Evolutionary conservation across 2,888 invertebrate genomes (phyloP).

Genomic region (Limulus polyphemus): DNA sequence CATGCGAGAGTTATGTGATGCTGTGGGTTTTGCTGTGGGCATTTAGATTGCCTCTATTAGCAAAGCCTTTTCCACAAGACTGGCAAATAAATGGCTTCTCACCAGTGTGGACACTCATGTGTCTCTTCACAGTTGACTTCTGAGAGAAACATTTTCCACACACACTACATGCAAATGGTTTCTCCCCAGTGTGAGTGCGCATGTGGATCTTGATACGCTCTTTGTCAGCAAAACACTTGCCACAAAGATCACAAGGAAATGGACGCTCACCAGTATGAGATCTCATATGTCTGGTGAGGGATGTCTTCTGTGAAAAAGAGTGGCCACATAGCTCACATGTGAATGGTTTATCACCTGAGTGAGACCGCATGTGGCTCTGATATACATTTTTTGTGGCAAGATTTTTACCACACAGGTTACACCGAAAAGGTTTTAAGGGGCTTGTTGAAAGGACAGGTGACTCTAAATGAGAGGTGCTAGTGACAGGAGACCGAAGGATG

Average conservation of each 20-base stretch:
- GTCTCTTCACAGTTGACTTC: slow-evolving; percentile 29
- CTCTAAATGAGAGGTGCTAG: slow-evolving; percentile 3
- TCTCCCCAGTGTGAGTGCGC: slow-evolving; percentile 29
- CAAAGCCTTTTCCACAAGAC: slow-evolving; percentile 59
- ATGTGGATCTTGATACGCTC: slow-evolving; percentile 29
- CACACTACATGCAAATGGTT: slow-evolving; percentile 28
- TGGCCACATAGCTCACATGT: slow-evolving; percentile 57
- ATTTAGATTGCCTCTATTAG: slow-evolving; percentile 28
- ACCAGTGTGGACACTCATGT: slow-evolving; percentile 49
- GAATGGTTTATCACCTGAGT: slow-evolving; percentile 57
- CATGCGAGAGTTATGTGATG: slow-evolving; percentile 1
- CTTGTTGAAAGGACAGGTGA: slow-evolving; percentile 24
- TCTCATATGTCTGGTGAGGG: slow-evolving; percentile 56
- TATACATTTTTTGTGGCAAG: slow-evolving; percentile 28
- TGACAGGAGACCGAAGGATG: slow-evolving; percentile 12
- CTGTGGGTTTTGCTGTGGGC: slow-evolving; percentile 29
- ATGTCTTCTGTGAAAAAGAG: slow-evolving; percentile 62
- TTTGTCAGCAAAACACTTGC: slow-evolving; percentile 28
- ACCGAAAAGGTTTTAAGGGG: slow-evolving; percentile 26
- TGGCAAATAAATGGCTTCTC: slow-evolving; percentile 56
- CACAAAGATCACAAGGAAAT: slow-evolving; percentile 28
- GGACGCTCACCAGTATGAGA: slow-evolving; percentile 35
- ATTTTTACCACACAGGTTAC: slow-evolving; percentile 26
- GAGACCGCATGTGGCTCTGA: slow-evolving; percentile 50
- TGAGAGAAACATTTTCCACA: slow-evolving; percentile 28